These are phyloP conservation scores for Drosophila subobscura DNA, from an alignment of 1,140 invertebrate species.

Conservation along the genomic window DNA sequence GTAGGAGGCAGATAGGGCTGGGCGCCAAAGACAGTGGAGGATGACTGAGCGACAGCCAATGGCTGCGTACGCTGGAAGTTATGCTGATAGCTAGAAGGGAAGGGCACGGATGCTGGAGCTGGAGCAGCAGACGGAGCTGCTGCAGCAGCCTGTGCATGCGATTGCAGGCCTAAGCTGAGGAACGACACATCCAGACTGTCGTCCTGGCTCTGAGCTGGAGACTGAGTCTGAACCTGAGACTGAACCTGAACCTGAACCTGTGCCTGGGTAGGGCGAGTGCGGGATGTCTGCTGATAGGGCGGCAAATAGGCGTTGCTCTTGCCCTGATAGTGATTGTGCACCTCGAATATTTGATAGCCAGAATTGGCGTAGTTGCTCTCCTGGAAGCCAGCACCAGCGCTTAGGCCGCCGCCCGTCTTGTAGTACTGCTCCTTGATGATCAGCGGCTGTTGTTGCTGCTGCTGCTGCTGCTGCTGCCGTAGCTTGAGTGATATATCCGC, in stretches of 20 bases:
- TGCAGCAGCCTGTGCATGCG: constrained; percentile 1
- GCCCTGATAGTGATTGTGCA: constrained; percentile 70
- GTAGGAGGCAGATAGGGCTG: constrained; percentile 53
- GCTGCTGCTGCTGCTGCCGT: constrained; percentile 32
- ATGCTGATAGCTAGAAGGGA: constrained; percentile 74
- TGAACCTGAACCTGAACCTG: constrained; percentile 48
- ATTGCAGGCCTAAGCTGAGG: constrained; percentile 36
- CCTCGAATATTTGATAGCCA: constrained; percentile 75
- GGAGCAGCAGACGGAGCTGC: constrained; percentile 25
- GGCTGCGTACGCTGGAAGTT: constrained; percentile 54
- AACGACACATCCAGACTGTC: constrained; percentile 64
- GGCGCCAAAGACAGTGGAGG: constrained; percentile 19
- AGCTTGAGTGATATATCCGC: constrained; percentile 72
- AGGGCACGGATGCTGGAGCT: constrained; percentile 50
- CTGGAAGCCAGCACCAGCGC: constrained; percentile 43
- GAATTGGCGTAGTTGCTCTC: constrained; percentile 68
- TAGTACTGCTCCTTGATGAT: constrained; percentile 29
- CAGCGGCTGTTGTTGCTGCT: constrained; percentile 30
- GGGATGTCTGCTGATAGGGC: constrained; percentile 43
- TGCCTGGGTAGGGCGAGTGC: no score
- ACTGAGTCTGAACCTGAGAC: constrained; percentile 16
- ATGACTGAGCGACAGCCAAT: background rate
- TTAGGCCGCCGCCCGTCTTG: constrained; percentile 8
- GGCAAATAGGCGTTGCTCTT: constrained; percentile 53
- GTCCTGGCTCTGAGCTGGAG: constrained; percentile 16